These are phyloP conservation scores for Odontocerum albicorne DNA, from an alignment of 2,888 invertebrate genomes.

Conservation along the genomic window DNA sequence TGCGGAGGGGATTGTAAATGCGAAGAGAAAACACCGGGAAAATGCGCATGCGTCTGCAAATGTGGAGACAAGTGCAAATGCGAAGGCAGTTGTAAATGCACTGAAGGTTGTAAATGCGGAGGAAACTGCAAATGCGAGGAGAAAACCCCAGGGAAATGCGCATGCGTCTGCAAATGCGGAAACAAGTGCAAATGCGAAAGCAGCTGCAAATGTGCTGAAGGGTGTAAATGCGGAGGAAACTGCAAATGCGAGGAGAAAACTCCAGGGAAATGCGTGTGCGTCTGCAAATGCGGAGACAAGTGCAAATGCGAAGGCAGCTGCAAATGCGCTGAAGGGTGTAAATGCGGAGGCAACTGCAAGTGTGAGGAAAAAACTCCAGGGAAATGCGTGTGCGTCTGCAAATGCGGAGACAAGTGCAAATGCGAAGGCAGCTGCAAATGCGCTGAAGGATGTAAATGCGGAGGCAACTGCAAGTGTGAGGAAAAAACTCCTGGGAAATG, in stretches of 20 bases:
- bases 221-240: slow-evolving; percentile 24
- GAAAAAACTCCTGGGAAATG: slow-evolving; percentile 20
- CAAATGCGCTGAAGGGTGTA: slow-evolving; percentile 23
- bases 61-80: slow-evolving; percentile 22
- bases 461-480: slow-evolving; percentile 26
- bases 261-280: not conserved
- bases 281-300: slow-evolving; percentile 24
- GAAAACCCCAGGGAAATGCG: slow-evolving; percentile 18
- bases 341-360: slow-evolving; percentile 26
- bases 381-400: slow-evolving; percentile 22
- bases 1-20: slow-evolving; percentile 30
- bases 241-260: slow-evolving; percentile 12
- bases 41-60: slow-evolving; percentile 30
- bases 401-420: slow-evolving; percentile 22
- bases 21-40: slow-evolving; percentile 15
- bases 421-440: slow-evolving; percentile 26
- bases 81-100: slow-evolving; percentile 19
- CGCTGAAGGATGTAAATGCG: slow-evolving; percentile 30
- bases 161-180: slow-evolving; percentile 29
- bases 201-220: slow-evolving; percentile 14
- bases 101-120: slow-evolving; percentile 28
- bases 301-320: slow-evolving; percentile 26
- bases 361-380: slow-evolving; percentile 20
- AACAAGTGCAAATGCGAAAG: slow-evolving; percentile 23
- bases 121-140: slow-evolving; percentile 27